These are phyloP conservation scores for Uloborus plumipes DNA, from an alignment of 2,888 invertebrate genomes.

Conservation along the genomic window DNA sequence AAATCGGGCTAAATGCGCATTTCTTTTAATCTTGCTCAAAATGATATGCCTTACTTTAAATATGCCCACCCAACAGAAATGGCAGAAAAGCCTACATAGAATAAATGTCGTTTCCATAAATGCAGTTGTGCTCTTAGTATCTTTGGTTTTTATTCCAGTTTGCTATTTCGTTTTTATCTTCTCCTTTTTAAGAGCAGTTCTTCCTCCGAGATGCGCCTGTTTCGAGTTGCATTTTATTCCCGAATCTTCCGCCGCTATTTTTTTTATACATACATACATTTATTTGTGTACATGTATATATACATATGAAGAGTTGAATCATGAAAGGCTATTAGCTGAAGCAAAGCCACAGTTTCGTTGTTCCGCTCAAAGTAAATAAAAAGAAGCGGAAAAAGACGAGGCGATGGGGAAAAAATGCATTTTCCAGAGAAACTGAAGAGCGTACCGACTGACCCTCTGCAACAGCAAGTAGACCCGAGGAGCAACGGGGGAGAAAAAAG, in stretches of 20 bases:
- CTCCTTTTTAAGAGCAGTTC: background rate
- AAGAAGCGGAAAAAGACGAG: conserved; percentile 9
- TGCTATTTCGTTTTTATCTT: background rate
- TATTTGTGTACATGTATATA: background rate
- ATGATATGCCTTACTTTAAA: conserved; percentile 4
- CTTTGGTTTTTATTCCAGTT: too few species aligned
- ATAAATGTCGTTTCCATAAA: background rate
- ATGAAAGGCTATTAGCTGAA: conserved; percentile 55
- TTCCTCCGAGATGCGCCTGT: conserved; percentile 13
- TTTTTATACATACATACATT: conserved; percentile 7
- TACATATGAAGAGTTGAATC: conserved; percentile 30
- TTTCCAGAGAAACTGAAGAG: conserved; percentile 49
- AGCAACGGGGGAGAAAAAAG: conserved; percentile 5
- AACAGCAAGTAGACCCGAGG: conserved; percentile 20
- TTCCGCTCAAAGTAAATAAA: conserved; percentile 22
- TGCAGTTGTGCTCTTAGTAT: too few species aligned
- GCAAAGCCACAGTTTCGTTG: conserved; percentile 54
- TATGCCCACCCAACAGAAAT: background rate
- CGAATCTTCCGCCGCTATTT: conserved; percentile 13
- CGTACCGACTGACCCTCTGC: conserved; percentile 54
- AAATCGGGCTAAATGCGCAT: background rate
- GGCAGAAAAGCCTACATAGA: background rate
- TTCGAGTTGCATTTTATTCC: conserved; percentile 37
- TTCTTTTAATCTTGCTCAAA: background rate
- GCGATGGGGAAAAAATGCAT: conserved; percentile 39